Conservation (phyloP, 2,113 vertebrate species). For the Crypturellus undulatus region DNA sequence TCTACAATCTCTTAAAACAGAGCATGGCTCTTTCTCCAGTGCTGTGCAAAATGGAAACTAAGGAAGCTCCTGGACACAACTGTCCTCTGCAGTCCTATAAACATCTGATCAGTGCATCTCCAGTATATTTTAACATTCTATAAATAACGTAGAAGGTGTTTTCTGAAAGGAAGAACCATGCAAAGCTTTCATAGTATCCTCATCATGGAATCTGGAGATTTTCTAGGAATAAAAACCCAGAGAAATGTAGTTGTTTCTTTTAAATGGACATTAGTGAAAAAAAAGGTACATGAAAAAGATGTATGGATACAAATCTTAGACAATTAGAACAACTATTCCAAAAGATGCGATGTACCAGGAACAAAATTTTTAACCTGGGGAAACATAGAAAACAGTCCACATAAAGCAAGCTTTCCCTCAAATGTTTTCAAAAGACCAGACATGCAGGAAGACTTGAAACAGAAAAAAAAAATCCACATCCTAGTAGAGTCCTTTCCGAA, state of each 20-base stretch:
- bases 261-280: background rate
- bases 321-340: background rate
- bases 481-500: background rate
- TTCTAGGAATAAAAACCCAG: background rate
- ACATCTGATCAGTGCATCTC: background rate
- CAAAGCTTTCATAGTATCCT: background rate
- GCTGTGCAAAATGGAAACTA: background rate
- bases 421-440: background rate
- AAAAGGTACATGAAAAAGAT: background rate
- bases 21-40: background rate
- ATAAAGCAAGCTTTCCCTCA: background rate
- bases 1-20: background rate
- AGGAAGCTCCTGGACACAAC: background rate
- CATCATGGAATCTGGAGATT: background rate
- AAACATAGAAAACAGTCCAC: background rate
- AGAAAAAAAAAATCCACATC: background rate
- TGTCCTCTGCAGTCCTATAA: background rate
- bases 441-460: background rate
- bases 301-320: background rate
- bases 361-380: background rate
- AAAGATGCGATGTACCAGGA: background rate
- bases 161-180: accelerated
- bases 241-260: background rate
- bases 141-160: background rate
- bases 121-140: background rate